Conservation (phyloP, 2,888 invertebrate genomes). For the Dascillus cervinus region DNA sequence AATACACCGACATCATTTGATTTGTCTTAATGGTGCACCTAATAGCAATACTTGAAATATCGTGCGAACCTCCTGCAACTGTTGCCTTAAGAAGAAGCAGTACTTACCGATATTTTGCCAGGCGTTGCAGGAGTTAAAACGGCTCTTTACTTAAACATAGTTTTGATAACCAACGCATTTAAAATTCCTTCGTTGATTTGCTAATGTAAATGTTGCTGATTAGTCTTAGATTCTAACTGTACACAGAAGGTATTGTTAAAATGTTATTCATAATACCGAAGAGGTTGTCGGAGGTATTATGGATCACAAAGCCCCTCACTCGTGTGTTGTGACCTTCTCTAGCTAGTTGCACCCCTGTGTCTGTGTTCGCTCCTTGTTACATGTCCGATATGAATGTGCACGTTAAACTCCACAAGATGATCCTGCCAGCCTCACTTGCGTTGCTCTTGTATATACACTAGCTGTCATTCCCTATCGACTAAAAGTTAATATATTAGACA, state of each 20-base stretch:
- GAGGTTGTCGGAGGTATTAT: slow-evolving; percentile 6
- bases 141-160: no score
- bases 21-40: no score
- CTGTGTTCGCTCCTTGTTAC: slow-evolving; percentile 36
- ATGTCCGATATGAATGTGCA: slow-evolving; percentile 32
- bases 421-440: slow-evolving; percentile 10
- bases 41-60: no score
- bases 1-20: no score
- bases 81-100: no score
- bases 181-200: no score
- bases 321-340: slow-evolving; percentile 30
- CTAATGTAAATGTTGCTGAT: slow-evolving; percentile 13
- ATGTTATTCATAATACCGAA: slow-evolving; percentile 12
- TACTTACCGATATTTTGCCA: no score
- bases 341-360: slow-evolving; percentile 33
- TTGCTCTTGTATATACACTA: slow-evolving; percentile 33
- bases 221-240: slow-evolving; percentile 13
- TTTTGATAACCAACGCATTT: no score
- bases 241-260: slow-evolving; percentile 15
- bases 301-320: slow-evolving; percentile 21
- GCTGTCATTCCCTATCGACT: slow-evolving; percentile 20
- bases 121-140: no score
- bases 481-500: slow-evolving; percentile 29
- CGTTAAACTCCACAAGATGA: slow-evolving; percentile 30
- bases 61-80: no score